Conservation (phyloP, 2,113 vertebrate genomes). For the Agelaius tricolor region DNA sequence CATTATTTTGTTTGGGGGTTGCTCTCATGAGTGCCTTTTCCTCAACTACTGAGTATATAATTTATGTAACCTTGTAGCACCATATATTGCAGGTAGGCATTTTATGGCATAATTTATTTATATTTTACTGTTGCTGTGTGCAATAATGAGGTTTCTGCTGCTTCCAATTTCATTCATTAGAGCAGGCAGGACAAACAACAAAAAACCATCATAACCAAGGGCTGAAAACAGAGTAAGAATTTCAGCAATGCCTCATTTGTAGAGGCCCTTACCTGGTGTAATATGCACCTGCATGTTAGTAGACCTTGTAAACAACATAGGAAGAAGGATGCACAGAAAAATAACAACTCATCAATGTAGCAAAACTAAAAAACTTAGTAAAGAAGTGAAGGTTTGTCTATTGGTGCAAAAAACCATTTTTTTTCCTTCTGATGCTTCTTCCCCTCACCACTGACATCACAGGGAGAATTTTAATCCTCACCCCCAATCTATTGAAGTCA, state of each 20-base stretch:
- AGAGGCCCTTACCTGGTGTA: not conserved
- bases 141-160: not conserved
- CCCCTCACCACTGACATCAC: not conserved
- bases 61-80: not conserved
- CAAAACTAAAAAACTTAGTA: not conserved
- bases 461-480: not conserved
- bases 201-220: not conserved
- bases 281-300: not conserved
- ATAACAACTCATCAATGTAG: not conserved
- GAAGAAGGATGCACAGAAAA: not conserved
- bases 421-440: not conserved
- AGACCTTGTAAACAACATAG: not conserved
- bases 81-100: not conserved
- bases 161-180: not conserved
- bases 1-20: not conserved
- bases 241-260: not conserved
- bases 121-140: not conserved
- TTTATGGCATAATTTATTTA: slow-evolving; percentile 13
- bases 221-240: not conserved
- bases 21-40: not conserved
- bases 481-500: not conserved
- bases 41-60: not conserved
- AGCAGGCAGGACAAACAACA: not conserved
- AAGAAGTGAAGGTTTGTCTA: not conserved
- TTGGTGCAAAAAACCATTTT: not conserved